phyloP scores from a whole-genome alignment of 1,140 invertebrate genomes.

The Drosophila setifemur region DNA sequence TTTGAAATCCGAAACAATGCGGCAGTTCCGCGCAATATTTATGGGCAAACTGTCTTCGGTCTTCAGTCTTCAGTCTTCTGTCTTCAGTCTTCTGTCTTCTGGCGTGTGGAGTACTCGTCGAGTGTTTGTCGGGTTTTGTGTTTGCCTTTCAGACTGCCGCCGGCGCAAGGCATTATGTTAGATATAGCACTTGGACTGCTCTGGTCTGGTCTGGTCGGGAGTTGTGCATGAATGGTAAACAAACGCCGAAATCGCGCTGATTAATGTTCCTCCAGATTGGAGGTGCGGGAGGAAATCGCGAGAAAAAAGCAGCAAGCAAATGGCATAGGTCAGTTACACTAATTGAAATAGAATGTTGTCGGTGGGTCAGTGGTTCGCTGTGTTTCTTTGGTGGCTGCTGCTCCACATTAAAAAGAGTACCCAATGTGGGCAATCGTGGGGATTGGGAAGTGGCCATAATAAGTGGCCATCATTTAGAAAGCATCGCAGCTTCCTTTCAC shows the following conservation, averaged over 20 bases:
- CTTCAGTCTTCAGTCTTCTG: too few species aligned
- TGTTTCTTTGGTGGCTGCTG: constrained; percentile 40
- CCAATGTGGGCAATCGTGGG: constrained; percentile 21
- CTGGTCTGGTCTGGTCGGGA: too few species aligned
- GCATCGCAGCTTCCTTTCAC: constrained; percentile 62
- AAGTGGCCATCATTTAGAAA: constrained; percentile 59
- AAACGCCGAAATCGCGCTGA: constrained; percentile 65
- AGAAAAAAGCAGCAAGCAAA: too few species aligned
- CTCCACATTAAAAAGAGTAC: constrained; percentile 6
- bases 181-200: constrained; percentile 26
- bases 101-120: constrained; percentile 2
- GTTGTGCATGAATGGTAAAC: constrained; percentile 30
- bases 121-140: constrained; percentile 43
- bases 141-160: constrained; percentile 13
- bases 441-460: constrained; percentile 37
- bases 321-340: constrained; percentile 77
- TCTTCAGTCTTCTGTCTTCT: too few species aligned
- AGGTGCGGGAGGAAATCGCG: constrained; percentile 3
- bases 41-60: constrained; percentile 49
- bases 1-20: constrained; percentile 40
- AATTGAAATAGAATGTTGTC: constrained; percentile 76
- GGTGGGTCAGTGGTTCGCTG: constrained; percentile 12
- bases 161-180: constrained; percentile 11
- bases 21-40: constrained; percentile 34
- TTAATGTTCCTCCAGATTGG: constrained; percentile 60